phyloP scores from a whole-genome alignment of 2,888 invertebrate species.

The Callyntrura guangdongensis region DNA sequence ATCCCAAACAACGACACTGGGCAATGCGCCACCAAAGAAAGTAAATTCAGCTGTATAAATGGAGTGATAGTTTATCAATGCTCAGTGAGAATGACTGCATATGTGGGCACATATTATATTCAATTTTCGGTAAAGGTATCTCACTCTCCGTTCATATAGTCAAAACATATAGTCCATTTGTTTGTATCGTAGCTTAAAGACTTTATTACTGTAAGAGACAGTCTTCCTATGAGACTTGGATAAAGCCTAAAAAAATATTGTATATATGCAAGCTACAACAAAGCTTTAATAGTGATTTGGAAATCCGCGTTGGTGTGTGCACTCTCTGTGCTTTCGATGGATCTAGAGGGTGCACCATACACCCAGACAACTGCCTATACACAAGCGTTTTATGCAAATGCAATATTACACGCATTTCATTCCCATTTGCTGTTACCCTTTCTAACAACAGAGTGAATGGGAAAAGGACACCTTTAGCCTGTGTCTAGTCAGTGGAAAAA shows the following conservation, averaged over 20 bases:
- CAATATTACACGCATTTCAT: not conserved
- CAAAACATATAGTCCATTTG: no score
- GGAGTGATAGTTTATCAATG: constrained; percentile 33
- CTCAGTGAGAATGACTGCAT: not conserved
- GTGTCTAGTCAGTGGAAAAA: not conserved
- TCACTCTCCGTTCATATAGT: not conserved
- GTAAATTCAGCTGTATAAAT: constrained; percentile 45
- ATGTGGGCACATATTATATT: constrained; percentile 5
- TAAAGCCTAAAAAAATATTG: no score
- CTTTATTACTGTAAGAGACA: no score
- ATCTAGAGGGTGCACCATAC: constrained; percentile 22
- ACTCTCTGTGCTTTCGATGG: no score
- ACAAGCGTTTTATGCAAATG: constrained; percentile 21
- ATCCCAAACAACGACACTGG: not conserved
- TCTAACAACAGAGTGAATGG: constrained; percentile 45
- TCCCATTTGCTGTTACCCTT: constrained; percentile 47
- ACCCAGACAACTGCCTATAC: no score
- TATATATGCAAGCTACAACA: no score
- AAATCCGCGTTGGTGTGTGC: no score
- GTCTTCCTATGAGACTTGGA: no score
- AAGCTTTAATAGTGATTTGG: no score
- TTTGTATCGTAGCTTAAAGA: no score
- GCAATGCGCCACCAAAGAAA: not conserved
- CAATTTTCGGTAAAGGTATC: not conserved
- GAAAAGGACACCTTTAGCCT: constrained; percentile 58